Conservation (phyloP, 2,797 vertebrate species). For the Sebastes melanostomus region DNA sequence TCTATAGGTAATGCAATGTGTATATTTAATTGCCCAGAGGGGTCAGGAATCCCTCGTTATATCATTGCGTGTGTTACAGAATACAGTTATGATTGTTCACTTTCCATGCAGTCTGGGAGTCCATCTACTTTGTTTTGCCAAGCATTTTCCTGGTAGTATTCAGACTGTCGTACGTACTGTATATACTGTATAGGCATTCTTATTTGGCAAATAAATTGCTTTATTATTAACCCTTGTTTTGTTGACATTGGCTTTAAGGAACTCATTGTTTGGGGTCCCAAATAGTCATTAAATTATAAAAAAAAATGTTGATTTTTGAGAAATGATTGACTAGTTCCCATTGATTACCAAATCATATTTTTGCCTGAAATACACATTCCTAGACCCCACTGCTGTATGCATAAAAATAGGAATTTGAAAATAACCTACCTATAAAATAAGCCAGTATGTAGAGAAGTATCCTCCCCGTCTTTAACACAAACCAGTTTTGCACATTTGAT, state of each 20-base stretch:
- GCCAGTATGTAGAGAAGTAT: neutral
- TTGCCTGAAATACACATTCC: too few species aligned
- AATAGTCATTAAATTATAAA: too few species aligned
- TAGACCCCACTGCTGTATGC: neutral
- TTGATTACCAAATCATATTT: too few species aligned
- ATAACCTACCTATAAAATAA: neutral
- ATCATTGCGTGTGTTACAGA: conserved; percentile 69
- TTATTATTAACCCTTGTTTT: conserved; percentile 66
- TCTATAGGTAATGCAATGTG: conserved; percentile 73
- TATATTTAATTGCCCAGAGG: conserved; percentile 75
- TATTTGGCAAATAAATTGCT: conserved; percentile 83
- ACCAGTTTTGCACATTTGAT: neutral
- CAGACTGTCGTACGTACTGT: conserved; percentile 77
- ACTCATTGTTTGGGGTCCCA: neutral
- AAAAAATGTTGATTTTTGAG: too few species aligned
- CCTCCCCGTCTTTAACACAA: neutral
- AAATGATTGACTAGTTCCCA: too few species aligned
- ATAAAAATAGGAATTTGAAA: too few species aligned
- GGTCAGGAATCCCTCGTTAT: conserved; percentile 75
- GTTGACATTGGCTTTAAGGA: neutral
- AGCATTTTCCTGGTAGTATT: conserved; percentile 74
- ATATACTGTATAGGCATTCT: conserved; percentile 83
- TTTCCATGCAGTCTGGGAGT: conserved; percentile 73
- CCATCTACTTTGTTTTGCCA: conserved; percentile 67
- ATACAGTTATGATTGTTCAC: conserved; percentile 68